Evolutionary conservation across 1,140 invertebrate genomes (phyloP), one percentile per base, ranked within the genome.

Genomic region (Drosophila neocordata): DNA sequence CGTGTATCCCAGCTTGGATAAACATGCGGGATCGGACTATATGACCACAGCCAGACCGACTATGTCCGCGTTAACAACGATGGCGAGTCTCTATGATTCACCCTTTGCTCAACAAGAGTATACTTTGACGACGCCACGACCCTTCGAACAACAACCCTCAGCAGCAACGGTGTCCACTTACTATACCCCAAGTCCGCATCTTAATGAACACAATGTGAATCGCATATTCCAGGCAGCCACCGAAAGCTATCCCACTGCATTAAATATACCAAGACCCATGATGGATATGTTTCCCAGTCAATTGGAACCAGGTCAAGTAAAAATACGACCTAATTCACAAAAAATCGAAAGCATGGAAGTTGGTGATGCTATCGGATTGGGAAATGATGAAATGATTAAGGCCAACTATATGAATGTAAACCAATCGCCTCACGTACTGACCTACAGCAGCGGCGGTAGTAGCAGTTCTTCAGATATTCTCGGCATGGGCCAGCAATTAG

Each of bases 311-410:
- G 73, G 76, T 51, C 79, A 74, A 58, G 78, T 91, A n/a, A 83
- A 76, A 52, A 77, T 91, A 15, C 69, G 90, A 53, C 90, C 90
- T 44, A 90, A 91, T 81, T 80, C 84, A 44, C 80, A 91, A 27
- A 91, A 91, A 79, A 79, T 90, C 69, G 90, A 90, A 75, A 91
- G 90, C 76, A 89, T 91, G 83, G 90, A 91, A 65, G 67, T 79
- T 38, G 73, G 77, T 12, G 58, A 24, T 12, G 58, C 52, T 48
- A 8, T 9, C 41, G 41, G 41, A 48, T 18, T 48, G 41, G 69
- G 11, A 56, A 34, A 35, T 55, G 90, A 91, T 48, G 83, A 89
- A 53, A 38, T 73, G 55, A 70, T 76, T 71, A 89, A 79, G 61
- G 58, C 62, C 35, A 69, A 52, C 65, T 88, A 83, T 65, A 58